Evolutionary conservation across 2,113 vertebrate species (phyloP), one percentile per base, ranked within the genome.

Genomic region (Spea multiplicata): DNA sequence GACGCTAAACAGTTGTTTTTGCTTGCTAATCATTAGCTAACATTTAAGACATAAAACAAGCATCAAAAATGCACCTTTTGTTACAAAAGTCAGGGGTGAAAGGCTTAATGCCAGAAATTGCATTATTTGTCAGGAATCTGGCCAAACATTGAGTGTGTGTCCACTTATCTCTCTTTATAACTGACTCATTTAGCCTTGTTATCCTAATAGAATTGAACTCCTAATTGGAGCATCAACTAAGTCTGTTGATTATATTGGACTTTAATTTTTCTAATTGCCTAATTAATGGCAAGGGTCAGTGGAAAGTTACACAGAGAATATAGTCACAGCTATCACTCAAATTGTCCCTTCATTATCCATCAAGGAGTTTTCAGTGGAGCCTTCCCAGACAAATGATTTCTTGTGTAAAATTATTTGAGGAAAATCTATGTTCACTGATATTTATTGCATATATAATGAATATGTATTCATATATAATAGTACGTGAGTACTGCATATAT

Each of bases 221-320:
- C 44, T 80, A 80, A 80, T 80, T 80, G 65, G 78, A 68, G 52
- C 64, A 80, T 80, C 71, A 80, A 55, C 78, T 73, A 68, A 73
- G 62, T 45, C 71, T 45, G 67, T 64, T 80, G 78, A 80, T 80
- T 80, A 80, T 73, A 80, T 80, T 80, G 78, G 78, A 80, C 78
- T 80, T 80, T 80, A 80, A 80, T 80, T 80, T 80, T 74, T 68
- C 78, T 80, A 80, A 80, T 80, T 80, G 78, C 71, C 48, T 80
- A 80, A 57, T 80, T 80, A 73, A 80, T 74, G 78, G 71, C 78
- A 74, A 65, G 59, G 71, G 78, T 73, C 71, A 73, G 44, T 16
- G 64, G 71, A 74, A 80, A 71, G 52, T 59, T 80, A 74, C 61
- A 80, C 78, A 74, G 65, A 73, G 44, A 80, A 67, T 68, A 73